Conservation (phyloP, 2,113 vertebrate genomes). For the Calypte anna region DNA sequence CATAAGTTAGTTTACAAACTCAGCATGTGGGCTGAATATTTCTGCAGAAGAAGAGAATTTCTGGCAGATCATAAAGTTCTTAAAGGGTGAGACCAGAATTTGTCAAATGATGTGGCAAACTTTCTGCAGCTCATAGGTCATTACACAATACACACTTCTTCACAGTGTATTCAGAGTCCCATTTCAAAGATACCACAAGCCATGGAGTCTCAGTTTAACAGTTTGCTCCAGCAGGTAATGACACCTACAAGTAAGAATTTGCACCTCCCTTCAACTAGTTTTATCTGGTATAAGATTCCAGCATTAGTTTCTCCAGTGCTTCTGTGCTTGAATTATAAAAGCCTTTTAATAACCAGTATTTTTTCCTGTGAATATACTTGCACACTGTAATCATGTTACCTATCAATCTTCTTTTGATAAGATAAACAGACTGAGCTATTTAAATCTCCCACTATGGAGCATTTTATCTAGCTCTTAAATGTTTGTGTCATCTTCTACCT, state of each 20-base stretch:
- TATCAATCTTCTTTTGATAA: slow-evolving; percentile 61
- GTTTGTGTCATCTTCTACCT: background rate
- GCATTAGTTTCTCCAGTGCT: background rate
- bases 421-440: slow-evolving; percentile 62
- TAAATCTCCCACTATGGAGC: slow-evolving; percentile 44
- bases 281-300: background rate
- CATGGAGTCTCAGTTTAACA: background rate
- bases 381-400: slow-evolving; percentile 51
- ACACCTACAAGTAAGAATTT: background rate
- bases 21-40: slow-evolving; percentile 46
- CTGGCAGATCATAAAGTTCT: background rate
- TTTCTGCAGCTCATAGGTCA: background rate
- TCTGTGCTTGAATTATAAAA: background rate
- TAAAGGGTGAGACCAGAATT: background rate
- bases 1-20: slow-evolving; percentile 38
- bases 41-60: slow-evolving; percentile 33
- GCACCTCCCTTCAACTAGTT: background rate
- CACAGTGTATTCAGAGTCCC: no score
- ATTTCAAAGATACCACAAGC: background rate
- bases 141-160: background rate
- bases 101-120: background rate
- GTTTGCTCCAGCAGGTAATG: background rate
- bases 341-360: slow-evolving; percentile 15
- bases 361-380: slow-evolving; percentile 50
- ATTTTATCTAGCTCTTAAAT: slow-evolving; percentile 23